Base-by-base conservation (phyloP, 2,888 invertebrate genomes). In the Neocrepidodera transversa region DNA sequence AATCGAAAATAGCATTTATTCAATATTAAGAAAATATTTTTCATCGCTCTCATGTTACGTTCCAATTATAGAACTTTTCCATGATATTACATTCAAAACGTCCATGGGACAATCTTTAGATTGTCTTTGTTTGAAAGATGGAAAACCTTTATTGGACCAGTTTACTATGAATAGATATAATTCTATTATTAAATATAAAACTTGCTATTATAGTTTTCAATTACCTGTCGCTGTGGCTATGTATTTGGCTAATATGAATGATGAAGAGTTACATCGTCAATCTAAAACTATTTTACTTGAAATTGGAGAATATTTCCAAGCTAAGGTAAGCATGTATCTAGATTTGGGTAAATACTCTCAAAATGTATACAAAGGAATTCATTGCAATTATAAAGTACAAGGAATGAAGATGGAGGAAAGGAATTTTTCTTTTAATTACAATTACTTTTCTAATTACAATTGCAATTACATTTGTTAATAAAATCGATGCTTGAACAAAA, bases 231-330 rank as follows among this genome's bases (percentile, higher is more conserved):
- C 91, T 10, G 76, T 92, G 58, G 95, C 94, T 1, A 89, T 99
- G 86, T 86, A 92, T 73, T 87, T 97, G 85, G 87, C 91, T 65
- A 89, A 90, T 78, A 84, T 77, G 43, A 86, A 86, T 43, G 93
- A 95, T 77, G 85, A 86, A 1, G 91, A 92, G 76, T 86, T 89
- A 52, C 93, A 93, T 72, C 84, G 90, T 62, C 92, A 93, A 77
- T 92, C 93, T 0, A 92, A 92, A 79, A 89, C 86, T 0, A 92
- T 97, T 68, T 81, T 96, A 1, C 76, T 96, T 32, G 90, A 95
- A 80, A 95, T 98, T 88, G 98, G 98, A 26, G 91, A 94, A 71
- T 93, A 95, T 77, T 98, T 91, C 81, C 98, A 98, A 85, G 91
- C 95, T 38, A 95, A 95, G 83, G 93, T 90, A 73, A 63, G 32